phyloP scores from a whole-genome alignment of 2,797 vertebrate genomes.

The Lepilemur ruficaudatus region DNA sequence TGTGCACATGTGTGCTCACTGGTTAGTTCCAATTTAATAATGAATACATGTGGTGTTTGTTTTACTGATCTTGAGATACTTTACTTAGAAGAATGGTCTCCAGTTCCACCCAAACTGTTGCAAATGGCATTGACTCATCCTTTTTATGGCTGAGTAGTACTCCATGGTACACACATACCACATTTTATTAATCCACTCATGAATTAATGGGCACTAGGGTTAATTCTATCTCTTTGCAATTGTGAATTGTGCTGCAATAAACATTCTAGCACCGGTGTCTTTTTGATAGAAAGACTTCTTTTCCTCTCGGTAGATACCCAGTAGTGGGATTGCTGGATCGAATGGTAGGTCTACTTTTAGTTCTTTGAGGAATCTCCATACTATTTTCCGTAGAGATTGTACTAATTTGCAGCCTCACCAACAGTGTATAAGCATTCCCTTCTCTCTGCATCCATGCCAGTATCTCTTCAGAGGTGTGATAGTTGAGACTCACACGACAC shows the following conservation, averaged over 20 bases:
- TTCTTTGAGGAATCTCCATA: background rate
- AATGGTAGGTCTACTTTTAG: background rate
- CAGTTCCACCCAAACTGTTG: background rate
- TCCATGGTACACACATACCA: background rate
- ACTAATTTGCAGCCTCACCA: background rate
- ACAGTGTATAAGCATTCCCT: background rate
- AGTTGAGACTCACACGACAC: accelerated
- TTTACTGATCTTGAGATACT: background rate
- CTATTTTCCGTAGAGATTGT: background rate
- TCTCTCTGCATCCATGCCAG: background rate
- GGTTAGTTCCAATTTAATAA: background rate
- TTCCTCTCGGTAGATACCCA: background rate
- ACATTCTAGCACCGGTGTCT: background rate
- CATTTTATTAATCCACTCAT: background rate
- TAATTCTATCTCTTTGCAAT: background rate
- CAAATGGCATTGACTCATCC: no score
- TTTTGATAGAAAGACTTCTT: background rate
- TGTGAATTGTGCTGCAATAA: background rate
- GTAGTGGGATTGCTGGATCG: background rate
- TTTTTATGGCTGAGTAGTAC: background rate
- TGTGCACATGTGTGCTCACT: background rate
- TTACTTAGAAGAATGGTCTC: background rate
- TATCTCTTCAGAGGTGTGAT: background rate
- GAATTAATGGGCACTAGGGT: background rate
- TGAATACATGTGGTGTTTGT: background rate